A percentile compares a stretch with the other conserved stretches of the same genome.
These are phyloP conservation scores for Penaeus japonicus DNA, from an alignment of 1,140 invertebrate species.

Conservation along the genomic window DNA sequence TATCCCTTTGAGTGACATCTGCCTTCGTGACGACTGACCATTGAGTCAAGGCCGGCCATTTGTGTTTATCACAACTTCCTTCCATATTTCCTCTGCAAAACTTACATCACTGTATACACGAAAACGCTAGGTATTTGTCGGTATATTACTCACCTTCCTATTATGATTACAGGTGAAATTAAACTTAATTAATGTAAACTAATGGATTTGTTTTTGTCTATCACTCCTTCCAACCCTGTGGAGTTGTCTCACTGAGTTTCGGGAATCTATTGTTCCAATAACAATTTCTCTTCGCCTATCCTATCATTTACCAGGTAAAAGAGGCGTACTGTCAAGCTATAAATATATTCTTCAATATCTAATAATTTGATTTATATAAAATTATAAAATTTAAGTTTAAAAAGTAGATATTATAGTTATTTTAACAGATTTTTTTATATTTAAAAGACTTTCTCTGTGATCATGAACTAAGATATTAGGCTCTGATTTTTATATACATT, in stretches of 20 bases:
- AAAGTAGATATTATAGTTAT: background rate
- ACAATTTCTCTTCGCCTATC: background rate
- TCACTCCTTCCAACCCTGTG: background rate
- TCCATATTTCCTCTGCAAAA: too few relatives aligned
- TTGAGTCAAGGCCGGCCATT: slow-evolving; percentile 23
- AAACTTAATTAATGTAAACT: slow-evolving; percentile 23
- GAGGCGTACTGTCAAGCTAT: too few relatives aligned
- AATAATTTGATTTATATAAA: background rate
- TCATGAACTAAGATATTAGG: too few relatives aligned
- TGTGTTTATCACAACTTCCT: background rate
- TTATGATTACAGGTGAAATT: background rate
- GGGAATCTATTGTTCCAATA: slow-evolving; percentile 23
- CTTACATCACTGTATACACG: too few relatives aligned
- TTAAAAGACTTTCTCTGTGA: too few relatives aligned
- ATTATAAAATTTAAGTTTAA: background rate
- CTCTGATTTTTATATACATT: too few relatives aligned
- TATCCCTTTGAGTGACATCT: background rate
- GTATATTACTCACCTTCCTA: background rate
- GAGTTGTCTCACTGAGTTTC: slow-evolving; percentile 23
- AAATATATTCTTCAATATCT: too few relatives aligned
- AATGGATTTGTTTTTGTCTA: slow-evolving; percentile 27
- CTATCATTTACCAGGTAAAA: too few relatives aligned
- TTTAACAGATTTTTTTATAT: too few relatives aligned
- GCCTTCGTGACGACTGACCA: background rate
- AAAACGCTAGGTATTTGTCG: background rate